Base-by-base conservation (phyloP, 1,140 invertebrate species). In the Drosophila teissieri region DNA sequence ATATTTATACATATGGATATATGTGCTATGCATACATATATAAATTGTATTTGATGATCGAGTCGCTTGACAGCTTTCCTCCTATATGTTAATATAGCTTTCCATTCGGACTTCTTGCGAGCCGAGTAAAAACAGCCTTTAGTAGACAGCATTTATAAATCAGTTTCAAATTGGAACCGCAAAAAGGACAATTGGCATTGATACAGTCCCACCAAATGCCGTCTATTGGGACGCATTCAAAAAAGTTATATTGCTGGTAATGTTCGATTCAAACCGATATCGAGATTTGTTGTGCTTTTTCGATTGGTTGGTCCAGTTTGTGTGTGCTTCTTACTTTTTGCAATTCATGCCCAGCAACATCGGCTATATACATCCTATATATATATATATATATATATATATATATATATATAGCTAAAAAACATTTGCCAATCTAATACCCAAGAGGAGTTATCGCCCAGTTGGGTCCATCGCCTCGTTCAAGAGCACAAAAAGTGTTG, bases 401-500 rank as follows among this genome's bases (percentile, higher is more conserved):
- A 2, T 8, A 44, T 42, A 57, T 15, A 57, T 22, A 22, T 58
- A 58, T 44, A 46, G 55, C 42, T 58, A 36, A 44, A 57, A 58
- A 46, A 34, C 27, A 8, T 34, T 58, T 58, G 42, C 55, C 31
- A 52, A 52, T 52, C 49, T 19, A 11, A 36, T 36, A 34, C 15
- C 15, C 15, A 17, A 36, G 8, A 12, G 27, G 48, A 34, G 15
- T 3, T 36, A 3, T 12, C 8, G 31, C 31, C 31, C n/a, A 15
- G 8, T 14, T 49, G 14, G 27, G 14, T 8, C 24, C 2, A 8
- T 24, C 36, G 0, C 27, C 49, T 55, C n/a, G n/a, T 17, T 42
- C 36, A 17, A 55, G 42, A 55, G 11, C 54, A 27, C 22, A 62
- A 58, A 62, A 60, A 34, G 58, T 62, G 40, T 58, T 14, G 61